phyloP scores from a whole-genome alignment of 2,797 vertebrate species.

The Enteromius afrohamiltoni region DNA sequence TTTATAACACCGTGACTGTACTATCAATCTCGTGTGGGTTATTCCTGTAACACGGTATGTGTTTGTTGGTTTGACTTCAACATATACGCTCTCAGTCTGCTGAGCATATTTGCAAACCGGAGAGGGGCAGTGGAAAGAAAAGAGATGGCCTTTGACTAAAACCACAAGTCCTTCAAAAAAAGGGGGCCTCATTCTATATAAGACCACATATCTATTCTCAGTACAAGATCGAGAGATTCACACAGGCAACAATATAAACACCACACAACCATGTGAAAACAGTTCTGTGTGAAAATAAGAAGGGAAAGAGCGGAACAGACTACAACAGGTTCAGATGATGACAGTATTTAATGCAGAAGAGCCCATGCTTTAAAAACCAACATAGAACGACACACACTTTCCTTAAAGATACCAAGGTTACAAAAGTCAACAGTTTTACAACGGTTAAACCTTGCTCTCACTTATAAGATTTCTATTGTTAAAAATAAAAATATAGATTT shows the following conservation, averaged over 20 bases:
- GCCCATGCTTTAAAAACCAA: constrained; percentile 74
- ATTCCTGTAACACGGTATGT: background rate
- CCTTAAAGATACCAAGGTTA: constrained; percentile 49
- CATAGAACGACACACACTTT: constrained; percentile 73
- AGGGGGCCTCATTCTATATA: constrained; percentile 30
- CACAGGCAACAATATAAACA: constrained; percentile 35
- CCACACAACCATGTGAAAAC: constrained; percentile 38
- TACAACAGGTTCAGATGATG: constrained; percentile 20
- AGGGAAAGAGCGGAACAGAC: constrained; percentile 35
- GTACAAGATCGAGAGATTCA: constrained; percentile 22
- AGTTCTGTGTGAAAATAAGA: constrained; percentile 37
- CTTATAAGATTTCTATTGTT: constrained; percentile 6
- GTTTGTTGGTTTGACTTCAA: constrained; percentile 14
- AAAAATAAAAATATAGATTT: constrained; percentile 41
- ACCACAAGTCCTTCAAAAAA: constrained; percentile 47
- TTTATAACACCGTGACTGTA: background rate
- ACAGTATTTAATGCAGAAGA: constrained; percentile 74
- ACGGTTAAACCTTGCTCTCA: constrained; percentile 39
- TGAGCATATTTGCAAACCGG: constrained; percentile 12
- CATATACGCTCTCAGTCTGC: background rate
- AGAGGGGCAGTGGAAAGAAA: constrained; percentile 40
- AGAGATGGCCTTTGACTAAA: constrained; percentile 34
- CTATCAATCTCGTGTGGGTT: background rate
- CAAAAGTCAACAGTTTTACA: constrained; percentile 24
- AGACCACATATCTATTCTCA: constrained; percentile 25